Evolutionary conservation across 2,888 invertebrate species (phyloP).

Genomic region (Agrotis ipsilon): DNA sequence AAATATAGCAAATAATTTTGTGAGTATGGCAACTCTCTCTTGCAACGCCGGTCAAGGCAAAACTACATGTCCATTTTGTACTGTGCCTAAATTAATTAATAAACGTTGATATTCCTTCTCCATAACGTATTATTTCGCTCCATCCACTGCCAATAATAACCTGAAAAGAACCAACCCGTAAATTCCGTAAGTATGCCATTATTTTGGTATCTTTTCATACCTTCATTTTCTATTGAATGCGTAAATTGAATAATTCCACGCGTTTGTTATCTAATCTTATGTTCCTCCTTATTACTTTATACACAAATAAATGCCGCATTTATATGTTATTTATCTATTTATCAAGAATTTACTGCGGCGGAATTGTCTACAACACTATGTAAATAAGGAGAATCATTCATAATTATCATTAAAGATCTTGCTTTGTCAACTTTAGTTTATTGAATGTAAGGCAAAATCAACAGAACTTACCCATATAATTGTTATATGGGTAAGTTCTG

Average conservation of each 20-base stretch:
- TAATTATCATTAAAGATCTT: slow-evolving; percentile 10
- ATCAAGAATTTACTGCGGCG: slow-evolving; percentile 27
- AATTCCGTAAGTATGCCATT: background rate
- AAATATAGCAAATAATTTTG: too few relatives aligned
- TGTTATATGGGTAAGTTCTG: too few relatives aligned
- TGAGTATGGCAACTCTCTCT: too few relatives aligned
- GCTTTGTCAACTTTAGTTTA: slow-evolving; percentile 7
- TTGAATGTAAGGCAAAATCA: slow-evolving; percentile 19
- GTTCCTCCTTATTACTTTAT: slow-evolving; percentile 29
- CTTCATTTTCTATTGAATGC: slow-evolving; percentile 23
- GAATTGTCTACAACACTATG: slow-evolving; percentile 36
- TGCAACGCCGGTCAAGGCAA: too few relatives aligned
- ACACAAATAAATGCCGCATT: slow-evolving; percentile 42
- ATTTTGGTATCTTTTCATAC: slow-evolving; percentile 1
- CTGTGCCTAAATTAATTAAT: too few relatives aligned
- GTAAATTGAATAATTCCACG: slow-evolving; percentile 40
- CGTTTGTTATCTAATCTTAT: slow-evolving; percentile 45
- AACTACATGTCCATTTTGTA: too few relatives aligned
- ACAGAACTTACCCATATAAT: slow-evolving; percentile 1
- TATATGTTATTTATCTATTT: slow-evolving; percentile 40
- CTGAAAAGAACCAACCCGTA: too few relatives aligned
- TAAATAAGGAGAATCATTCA: slow-evolving; percentile 23
- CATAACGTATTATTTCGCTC: too few relatives aligned
- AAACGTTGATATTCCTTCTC: too few relatives aligned
- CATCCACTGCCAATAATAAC: too few relatives aligned